Evolutionary conservation across 2,113 vertebrate species (phyloP).

Genomic region (Lichenostomus cassidix): DNA sequence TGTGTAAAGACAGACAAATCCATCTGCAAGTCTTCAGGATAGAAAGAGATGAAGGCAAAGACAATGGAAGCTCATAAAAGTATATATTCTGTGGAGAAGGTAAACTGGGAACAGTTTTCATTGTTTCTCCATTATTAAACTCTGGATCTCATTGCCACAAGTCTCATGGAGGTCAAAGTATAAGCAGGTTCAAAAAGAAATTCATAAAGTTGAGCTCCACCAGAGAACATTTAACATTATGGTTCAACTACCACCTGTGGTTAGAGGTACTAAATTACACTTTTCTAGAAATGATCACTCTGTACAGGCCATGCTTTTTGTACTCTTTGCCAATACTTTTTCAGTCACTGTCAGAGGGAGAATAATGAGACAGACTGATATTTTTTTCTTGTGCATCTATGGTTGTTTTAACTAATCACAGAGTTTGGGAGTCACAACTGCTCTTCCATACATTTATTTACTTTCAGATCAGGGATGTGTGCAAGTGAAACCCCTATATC

Average conservation of each 20-base stretch:
- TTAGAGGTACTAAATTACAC: not conserved
- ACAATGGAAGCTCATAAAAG: not conserved
- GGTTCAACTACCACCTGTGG: not conserved
- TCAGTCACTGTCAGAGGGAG: not conserved
- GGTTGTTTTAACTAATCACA: not conserved
- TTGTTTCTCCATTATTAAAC: conserved; percentile 28
- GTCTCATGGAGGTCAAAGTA: not conserved
- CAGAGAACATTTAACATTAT: not conserved
- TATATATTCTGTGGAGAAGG: not conserved
- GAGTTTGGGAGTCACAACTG: not conserved
- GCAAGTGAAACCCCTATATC: rapidly evolving
- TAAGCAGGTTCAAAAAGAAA: not conserved
- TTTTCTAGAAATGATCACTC: not conserved
- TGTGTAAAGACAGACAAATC: not conserved
- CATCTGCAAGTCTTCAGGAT: not conserved
- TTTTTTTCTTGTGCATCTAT: not conserved
- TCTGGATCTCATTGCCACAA: not conserved
- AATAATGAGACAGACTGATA: not conserved
- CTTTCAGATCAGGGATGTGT: not conserved
- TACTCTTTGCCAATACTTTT: not conserved
- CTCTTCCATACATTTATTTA: not conserved
- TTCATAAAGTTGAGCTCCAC: not conserved
- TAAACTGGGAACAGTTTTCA: not conserved
- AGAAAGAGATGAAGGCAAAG: not conserved
- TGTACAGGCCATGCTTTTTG: not conserved